Evolutionary conservation across 2,113 vertebrate genomes (phyloP), one percentile per base, ranked within the genome.

Genomic region (Tupaia chinensis): DNA sequence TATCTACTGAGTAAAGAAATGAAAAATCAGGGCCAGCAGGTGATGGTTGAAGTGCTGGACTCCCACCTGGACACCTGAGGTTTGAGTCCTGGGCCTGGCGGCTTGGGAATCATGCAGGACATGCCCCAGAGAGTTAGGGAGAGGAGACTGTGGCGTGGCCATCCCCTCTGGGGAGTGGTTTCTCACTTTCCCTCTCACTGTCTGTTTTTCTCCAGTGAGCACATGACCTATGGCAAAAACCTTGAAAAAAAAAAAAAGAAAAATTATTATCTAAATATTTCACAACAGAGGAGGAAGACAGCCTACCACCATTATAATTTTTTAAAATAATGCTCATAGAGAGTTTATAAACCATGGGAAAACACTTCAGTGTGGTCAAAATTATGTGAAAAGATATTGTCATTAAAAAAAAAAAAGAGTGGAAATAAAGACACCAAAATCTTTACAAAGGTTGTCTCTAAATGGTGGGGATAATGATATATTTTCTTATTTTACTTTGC

Each of bases 1-100:
- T 72, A 60, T 12, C 70, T 92, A 73, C 54, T 74, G 56, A 82
- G 13, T 82, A 56, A 73, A 72, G 66, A 93, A 85, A 92, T 79
- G 58, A 94, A 93, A 94, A 78, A 11, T 83, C 44, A 44, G 44
- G 44, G 44, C 44, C 44, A 44, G 44, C 44, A 44, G 44, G 44
- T 44, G 44, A 44, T 44, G 44, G 44, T 44, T 44, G 44, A 44
- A 44, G 44, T 44, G 44, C 44, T 44, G 44, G 44, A 44, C 44
- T 44, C 44, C 44, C 44, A 44, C 44, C 44, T 44, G 44, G 44
- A 44, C 44, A 44, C 44, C 44, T 44, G 44, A 44, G 44, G 44
- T 44, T 44, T 44, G 44, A 44, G 44, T 44, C 44, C 44, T 44
- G 44, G 44, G 44, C 44, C 44, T 3, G 44, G 44, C 44, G 5